Evolutionary conservation across 2,113 vertebrate genomes (phyloP), one percentile per base, ranked within the genome.

Genomic region (Cryptomyrus ogoouensis): DNA sequence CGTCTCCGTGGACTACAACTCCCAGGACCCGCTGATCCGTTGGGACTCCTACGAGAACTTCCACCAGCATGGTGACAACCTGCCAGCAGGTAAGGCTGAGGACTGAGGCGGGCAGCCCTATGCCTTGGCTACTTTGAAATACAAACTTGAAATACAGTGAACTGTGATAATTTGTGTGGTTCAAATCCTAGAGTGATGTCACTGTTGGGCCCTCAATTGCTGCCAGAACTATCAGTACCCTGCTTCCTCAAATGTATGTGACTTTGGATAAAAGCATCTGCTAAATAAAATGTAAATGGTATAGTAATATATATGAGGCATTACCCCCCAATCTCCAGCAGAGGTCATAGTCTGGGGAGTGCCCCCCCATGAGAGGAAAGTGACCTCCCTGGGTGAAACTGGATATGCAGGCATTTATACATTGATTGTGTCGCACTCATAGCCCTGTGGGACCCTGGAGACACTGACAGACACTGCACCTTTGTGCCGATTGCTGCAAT

Each of bases 31-130:
- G 0, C 97, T 99, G 87, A 99, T 99, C 92, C 98, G 98, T 88
- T 99, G 98, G 97, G 98, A 99, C 87, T 99, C 98, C 6, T 99
- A 99, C 0, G 98, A 99, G 93, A 98, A 98, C 95, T 97, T 99
- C 93, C 97, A 95, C 62, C 95, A 96, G 87, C 95, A 88, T 19
- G 97, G 95, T 0, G 98, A 99, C 83, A 97, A 99, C 27, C 93
- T 93, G 13, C 3, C 95, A 39, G 97, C 98, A 13, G 98, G 98
- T 95, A 70, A 94, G 95, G 93, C 91, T 89, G 83, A 88, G 50
- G 27, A 31, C n/a, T 53, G 5, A n/a, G 42, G 12, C 0, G 19
- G 24, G 19, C 46, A 85, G 42, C 42, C 19, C 8, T 3, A 49
- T 85, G 24, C 83, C 47, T 12, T 85, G 74, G 31, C 19, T 49